Percentiles rank a stretch among this genome's conserved stretches.
Conservation (phyloP, 2,113 vertebrate species). For the Lophochroa leadbeateri region DNA sequence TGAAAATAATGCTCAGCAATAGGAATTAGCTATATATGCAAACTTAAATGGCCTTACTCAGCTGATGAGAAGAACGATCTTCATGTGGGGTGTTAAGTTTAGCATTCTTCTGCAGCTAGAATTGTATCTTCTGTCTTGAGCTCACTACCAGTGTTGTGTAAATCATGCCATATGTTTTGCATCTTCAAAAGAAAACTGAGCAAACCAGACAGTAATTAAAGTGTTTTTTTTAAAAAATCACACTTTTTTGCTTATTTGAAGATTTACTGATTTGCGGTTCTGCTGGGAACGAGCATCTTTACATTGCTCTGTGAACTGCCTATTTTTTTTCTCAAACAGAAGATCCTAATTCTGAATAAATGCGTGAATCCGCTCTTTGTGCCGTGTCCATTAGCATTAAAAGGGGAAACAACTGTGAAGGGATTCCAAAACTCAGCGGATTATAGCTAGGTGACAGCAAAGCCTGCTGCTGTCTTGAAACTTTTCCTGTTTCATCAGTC, state of each 20-base stretch:
- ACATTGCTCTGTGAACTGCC: background rate
- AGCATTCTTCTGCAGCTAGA: background rate
- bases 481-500: background rate
- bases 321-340: background rate
- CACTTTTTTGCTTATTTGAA: background rate
- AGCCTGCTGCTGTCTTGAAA: background rate
- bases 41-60: background rate
- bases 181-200: background rate
- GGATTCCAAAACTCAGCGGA: background rate
- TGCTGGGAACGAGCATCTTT: background rate
- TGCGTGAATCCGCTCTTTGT: background rate
- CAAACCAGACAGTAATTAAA: background rate
- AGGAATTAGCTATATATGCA: background rate
- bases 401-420: background rate
- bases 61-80: background rate
- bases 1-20: background rate
- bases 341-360: background rate
- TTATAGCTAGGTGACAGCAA: constrained; percentile 5
- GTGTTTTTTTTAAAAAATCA: background rate
- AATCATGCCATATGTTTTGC: background rate
- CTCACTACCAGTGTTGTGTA: background rate
- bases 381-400: background rate
- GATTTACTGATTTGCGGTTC: background rate
- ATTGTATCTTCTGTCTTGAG: background rate
- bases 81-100: background rate